Evolutionary conservation across 2,888 invertebrate genomes (phyloP).

Genomic region (Lepidochitona cinerea): DNA sequence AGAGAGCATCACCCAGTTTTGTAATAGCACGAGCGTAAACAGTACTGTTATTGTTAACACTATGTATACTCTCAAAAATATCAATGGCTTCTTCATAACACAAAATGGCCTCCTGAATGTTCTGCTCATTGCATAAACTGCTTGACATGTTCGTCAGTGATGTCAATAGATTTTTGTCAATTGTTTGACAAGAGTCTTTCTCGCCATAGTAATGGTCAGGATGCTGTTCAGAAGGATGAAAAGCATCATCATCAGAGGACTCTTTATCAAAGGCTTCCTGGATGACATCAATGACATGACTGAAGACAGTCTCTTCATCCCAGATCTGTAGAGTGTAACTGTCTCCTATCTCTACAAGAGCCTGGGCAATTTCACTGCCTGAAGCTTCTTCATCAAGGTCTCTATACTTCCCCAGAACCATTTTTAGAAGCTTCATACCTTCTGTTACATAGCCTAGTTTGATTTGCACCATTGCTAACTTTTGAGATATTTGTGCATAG

Average conservation of each 20-base stretch:
- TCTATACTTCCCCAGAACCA: slow-evolving; percentile 55
- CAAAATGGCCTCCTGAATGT: slow-evolving; percentile 62
- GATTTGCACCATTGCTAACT: slow-evolving; percentile 60
- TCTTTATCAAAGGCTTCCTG: slow-evolving; percentile 63
- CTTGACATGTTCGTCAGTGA: background rate
- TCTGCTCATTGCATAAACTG: slow-evolving; percentile 19
- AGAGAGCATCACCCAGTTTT: slow-evolving; percentile 66
- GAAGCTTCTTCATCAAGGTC: slow-evolving; percentile 56
- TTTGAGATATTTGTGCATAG: slow-evolving; percentile 59
- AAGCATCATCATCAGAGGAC: slow-evolving; percentile 38
- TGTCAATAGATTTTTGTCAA: background rate
- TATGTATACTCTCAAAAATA: slow-evolving; percentile 49
- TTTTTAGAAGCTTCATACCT: slow-evolving; percentile 61
- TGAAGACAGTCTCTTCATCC: slow-evolving; percentile 58
- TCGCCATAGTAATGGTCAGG: too few species aligned
- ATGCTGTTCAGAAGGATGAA: background rate
- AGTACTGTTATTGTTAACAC: slow-evolving; percentile 50
- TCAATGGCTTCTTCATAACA: slow-evolving; percentile 63
- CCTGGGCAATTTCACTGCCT: slow-evolving; percentile 57
- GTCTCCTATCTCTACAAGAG: slow-evolving; percentile 64
- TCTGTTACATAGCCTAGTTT: slow-evolving; percentile 59
- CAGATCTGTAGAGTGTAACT: slow-evolving; percentile 60
- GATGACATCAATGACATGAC: slow-evolving; percentile 60
- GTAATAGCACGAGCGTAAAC: slow-evolving; percentile 58
- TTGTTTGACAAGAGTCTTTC: background rate